Evolutionary conservation across 92 coral and sea anemone genomes (phyloP).

Genomic region (Micromussa lordhowensis): DNA sequence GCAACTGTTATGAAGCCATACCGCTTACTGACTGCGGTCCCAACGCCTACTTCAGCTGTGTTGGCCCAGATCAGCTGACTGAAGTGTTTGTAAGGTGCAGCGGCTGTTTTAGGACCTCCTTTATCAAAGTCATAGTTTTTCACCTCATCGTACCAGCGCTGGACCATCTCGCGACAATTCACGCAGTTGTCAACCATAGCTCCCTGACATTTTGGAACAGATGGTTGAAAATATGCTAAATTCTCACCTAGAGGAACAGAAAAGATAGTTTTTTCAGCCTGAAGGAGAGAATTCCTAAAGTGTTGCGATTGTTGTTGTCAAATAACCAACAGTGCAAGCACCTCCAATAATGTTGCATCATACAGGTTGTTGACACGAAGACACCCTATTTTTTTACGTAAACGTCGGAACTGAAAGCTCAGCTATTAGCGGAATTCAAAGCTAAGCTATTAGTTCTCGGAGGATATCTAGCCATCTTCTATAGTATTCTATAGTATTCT

Average conservation of each 20-base stretch:
- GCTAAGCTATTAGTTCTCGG: too few relatives aligned
- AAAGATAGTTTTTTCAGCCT: neutral
- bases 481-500: too few relatives aligned
- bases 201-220: conserved; percentile 85
- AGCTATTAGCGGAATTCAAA: too few relatives aligned
- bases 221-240: conserved; percentile 88
- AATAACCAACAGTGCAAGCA: neutral
- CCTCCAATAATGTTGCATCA: neutral
- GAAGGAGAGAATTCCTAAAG: neutral
- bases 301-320: neutral
- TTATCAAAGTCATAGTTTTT: conserved; percentile 85
- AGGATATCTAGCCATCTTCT: too few relatives aligned
- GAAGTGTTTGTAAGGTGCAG: conserved; percentile 78
- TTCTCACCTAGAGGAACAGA: conserved; percentile 78
- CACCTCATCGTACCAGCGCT: conserved; percentile 94
- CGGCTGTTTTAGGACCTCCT: conserved; percentile 63
- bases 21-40: conserved; percentile 92
- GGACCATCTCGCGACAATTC: conserved; percentile 90
- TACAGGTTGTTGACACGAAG: too few relatives aligned
- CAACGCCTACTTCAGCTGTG: conserved; percentile 93
- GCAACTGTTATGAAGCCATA: conserved; percentile 96
- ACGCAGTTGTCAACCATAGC: conserved; percentile 84
- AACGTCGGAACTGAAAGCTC: too few relatives aligned
- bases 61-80: conserved; percentile 92
- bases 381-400: too few relatives aligned